Percentiles rank a stretch among this genome's conserved stretches.
These are phyloP conservation scores for Drosophila paulistorum DNA, from an alignment of 1,140 invertebrate species.

Conservation along the genomic window DNA sequence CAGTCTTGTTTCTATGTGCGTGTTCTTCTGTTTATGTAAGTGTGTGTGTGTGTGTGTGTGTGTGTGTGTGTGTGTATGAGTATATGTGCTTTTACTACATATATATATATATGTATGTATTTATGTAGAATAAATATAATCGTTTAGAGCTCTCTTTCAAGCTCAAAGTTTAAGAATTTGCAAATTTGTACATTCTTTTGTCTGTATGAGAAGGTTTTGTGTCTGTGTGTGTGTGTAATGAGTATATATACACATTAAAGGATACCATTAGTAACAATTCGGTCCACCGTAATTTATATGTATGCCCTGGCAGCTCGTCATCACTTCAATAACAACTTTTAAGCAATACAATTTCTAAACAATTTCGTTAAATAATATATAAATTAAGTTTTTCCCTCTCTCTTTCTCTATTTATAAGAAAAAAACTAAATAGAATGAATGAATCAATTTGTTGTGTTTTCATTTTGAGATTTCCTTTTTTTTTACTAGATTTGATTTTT, in stretches of 20 bases:
- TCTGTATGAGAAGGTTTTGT: not conserved
- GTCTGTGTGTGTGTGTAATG: not conserved
- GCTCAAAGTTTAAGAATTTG: conserved; percentile 20
- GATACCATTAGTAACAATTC: not conserved
- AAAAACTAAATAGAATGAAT: too few species aligned
- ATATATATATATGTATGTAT: not conserved
- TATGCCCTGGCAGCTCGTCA: not conserved
- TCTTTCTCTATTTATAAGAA: too few species aligned
- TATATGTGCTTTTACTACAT: conserved; percentile 33
- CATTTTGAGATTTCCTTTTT: too few species aligned
- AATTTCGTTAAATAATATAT: too few species aligned
- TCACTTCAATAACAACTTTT: not conserved
- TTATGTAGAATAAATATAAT: conserved; percentile 3
- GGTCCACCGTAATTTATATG: not conserved
- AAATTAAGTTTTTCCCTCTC: too few species aligned
- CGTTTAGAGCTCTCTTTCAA: not conserved
- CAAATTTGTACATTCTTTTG: conserved; percentile 24
- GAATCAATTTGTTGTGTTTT: too few species aligned
- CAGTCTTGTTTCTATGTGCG: conserved; percentile 77
- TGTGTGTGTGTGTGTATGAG: conserved; percentile 26
- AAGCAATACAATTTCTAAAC: too few species aligned
- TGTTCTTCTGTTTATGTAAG: conserved; percentile 47
- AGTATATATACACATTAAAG: conserved; percentile 18
- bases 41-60: conserved; percentile 34
- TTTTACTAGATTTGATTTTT: too few species aligned